These are phyloP conservation scores for Tribolium castaneum DNA, from an alignment of 1,140 invertebrate species.

Conservation along the genomic window DNA sequence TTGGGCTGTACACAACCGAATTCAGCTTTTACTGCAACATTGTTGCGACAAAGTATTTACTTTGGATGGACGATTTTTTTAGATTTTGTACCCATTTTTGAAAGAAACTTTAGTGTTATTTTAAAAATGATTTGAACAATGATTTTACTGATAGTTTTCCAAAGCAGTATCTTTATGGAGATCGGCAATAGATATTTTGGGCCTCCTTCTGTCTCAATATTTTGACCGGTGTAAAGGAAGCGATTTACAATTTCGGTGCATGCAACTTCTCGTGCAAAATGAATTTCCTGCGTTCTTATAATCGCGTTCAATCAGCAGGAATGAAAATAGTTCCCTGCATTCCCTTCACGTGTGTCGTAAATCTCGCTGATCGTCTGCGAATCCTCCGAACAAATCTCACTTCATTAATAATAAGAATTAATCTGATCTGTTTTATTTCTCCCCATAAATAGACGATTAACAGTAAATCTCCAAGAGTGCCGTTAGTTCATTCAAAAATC, in stretches of 20 bases:
- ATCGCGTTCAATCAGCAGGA: constrained; percentile 9
- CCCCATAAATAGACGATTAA: constrained; percentile 1
- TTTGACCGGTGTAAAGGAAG: background rate
- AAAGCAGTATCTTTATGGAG: too few relatives aligned
- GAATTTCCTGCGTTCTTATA: constrained; percentile 11
- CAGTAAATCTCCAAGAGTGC: constrained; percentile 4
- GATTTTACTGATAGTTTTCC: too few relatives aligned
- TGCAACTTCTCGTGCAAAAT: constrained; percentile 18
- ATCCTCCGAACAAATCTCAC: background rate
- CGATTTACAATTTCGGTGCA: constrained; percentile 3
- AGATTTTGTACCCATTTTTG: too few relatives aligned
- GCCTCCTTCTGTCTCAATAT: background rate
- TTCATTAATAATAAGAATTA: constrained; percentile 15
- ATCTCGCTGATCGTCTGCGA: background rate
- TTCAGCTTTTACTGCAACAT: too few relatives aligned
- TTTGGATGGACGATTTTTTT: too few relatives aligned
- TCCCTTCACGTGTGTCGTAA: constrained; percentile 14
- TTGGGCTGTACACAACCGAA: too few relatives aligned
- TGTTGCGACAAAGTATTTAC: too few relatives aligned
- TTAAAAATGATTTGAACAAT: too few relatives aligned
- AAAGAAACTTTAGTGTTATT: too few relatives aligned
- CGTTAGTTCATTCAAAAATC: constrained; percentile 12
- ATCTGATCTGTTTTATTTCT: background rate
- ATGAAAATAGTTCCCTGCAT: constrained; percentile 19
- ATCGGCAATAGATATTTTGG: background rate